Evolutionary conservation across 2,888 invertebrate genomes (phyloP).

Genomic region (Cantharis rufa): DNA sequence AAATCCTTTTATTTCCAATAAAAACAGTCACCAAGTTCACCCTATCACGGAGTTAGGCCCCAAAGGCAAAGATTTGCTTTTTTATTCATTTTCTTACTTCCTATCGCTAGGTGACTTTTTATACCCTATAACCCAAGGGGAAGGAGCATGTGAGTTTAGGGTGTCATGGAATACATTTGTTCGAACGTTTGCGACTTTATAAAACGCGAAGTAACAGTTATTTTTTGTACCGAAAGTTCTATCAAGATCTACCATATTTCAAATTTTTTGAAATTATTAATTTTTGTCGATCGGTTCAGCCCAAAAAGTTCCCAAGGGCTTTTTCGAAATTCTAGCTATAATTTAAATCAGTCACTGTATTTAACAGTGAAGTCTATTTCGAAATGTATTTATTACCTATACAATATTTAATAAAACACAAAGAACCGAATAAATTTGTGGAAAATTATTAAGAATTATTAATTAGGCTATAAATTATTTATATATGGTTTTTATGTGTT

Average conservation of each 20-base stretch:
- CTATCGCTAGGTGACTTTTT: neutral
- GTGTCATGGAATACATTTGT: too few species aligned
- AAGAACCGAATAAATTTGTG: neutral
- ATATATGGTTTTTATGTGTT: neutral
- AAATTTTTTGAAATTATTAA: neutral
- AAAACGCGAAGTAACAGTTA: too few species aligned
- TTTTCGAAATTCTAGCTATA: neutral
- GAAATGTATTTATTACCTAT: neutral
- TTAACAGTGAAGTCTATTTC: neutral
- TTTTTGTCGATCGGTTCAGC: neutral
- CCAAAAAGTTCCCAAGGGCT: neutral
- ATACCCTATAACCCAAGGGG: too few species aligned
- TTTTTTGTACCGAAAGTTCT: too few species aligned
- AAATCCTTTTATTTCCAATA: neutral
- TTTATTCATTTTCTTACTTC: neutral
- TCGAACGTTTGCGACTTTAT: too few species aligned
- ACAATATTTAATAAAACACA: neutral
- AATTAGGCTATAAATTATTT: neutral
- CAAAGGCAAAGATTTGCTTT: neutral
- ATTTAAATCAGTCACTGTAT: neutral
- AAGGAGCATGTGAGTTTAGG: too few species aligned
- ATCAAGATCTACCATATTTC: neutral
- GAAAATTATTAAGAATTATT: neutral
- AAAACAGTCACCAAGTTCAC: neutral
- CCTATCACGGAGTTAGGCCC: neutral